Evolutionary conservation across 1,140 invertebrate species (phyloP), one percentile per base, ranked within the genome.

Genomic region (Argopecten irradians): DNA sequence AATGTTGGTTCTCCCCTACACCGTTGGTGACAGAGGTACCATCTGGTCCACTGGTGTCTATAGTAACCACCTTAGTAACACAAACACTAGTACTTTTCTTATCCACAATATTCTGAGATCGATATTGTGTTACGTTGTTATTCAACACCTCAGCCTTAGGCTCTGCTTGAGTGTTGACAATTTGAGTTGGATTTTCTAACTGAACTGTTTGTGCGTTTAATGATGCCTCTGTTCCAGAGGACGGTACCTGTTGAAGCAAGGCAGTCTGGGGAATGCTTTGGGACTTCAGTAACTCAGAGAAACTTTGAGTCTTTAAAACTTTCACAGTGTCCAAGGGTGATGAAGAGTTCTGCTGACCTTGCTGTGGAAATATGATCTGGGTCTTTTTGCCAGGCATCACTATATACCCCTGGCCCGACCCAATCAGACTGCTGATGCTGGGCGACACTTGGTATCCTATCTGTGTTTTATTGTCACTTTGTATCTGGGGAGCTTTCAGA

Each of bases 371-470:
- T 28, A 71, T 71, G n/a, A 71, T 71, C n/a, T 71, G 55, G 2
- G 55, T 71, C n/a, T 71, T 71, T 71, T 71, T 71, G 55, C 55
- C 55, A 71, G 55, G 55, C 55, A 71, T 71, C 55, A 71, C 55
- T 16, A 71, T 71, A n/a, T 71, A 71, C 1, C 55, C 55, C 55
- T 71, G 55, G 55, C 55, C 55, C n/a, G 55, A 71, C 8, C 55
- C 55, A 71, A 71, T 71, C 1, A 71, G 55, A 28, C 55, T 71
- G 28, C 55, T 71, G 19, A 46, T 46, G 43, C 22, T 46, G 19
- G 43, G 43, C 1, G 43, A 46, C 8, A 71, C 55, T 28, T 71
- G 55, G 28, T 71, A 71, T 5, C 55, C 55, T 28, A 71, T 28
- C n/a, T 71, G 55, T n/a, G 55, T 71, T 71, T 28, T 71, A 28